phyloP scores from a whole-genome alignment of 2,113 vertebrate genomes.

The Caracal caracal region DNA sequence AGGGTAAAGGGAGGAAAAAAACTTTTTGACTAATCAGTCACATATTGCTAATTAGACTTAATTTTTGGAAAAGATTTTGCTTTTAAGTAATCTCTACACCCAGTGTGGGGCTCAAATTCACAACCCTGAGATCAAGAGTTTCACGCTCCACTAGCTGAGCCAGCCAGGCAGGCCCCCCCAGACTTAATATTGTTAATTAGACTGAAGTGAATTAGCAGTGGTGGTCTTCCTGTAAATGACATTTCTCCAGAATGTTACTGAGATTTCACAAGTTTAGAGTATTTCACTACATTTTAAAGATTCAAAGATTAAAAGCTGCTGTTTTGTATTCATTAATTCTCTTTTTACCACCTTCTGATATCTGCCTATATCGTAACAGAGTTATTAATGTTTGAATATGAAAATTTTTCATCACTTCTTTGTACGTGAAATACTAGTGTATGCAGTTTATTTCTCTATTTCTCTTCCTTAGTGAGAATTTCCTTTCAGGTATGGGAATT shows the following conservation, averaged over 20 bases:
- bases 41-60: not conserved
- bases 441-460: not conserved
- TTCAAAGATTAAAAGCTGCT: not conserved
- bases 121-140: too few relatives aligned
- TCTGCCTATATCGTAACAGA: not conserved
- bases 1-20: not conserved
- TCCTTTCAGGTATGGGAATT: conserved; percentile 7
- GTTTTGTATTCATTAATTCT: not conserved
- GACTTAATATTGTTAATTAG: not conserved
- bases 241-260: not conserved
- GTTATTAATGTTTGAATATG: not conserved
- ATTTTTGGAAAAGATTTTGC: not conserved
- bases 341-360: not conserved
- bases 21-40: not conserved
- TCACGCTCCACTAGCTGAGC: too few relatives aligned
- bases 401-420: conserved; percentile 17
- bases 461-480: not conserved
- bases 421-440: not conserved
- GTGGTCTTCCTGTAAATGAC: not conserved
- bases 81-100: too few relatives aligned
- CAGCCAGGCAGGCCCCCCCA: too few relatives aligned
- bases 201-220: not conserved
- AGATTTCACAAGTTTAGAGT: not conserved
- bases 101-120: too few relatives aligned
- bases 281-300: not conserved